Evolutionary conservation across 2,113 vertebrate species (phyloP), one percentile per base, ranked within the genome.

Genomic region (Anguilla rostrata): DNA sequence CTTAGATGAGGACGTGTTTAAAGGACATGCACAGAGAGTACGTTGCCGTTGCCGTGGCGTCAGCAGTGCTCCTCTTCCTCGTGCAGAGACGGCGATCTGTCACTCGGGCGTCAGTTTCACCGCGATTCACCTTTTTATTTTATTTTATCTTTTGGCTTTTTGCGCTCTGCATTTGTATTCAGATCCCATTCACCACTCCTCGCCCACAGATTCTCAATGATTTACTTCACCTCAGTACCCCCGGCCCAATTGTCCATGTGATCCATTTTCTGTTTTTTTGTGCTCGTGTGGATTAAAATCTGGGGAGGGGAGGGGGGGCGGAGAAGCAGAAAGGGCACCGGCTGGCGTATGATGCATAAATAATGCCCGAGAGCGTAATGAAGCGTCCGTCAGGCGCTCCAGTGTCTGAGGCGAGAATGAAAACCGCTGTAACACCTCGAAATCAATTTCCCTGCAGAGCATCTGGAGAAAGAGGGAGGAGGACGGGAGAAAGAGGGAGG

Each of bases 391-490:
- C 81, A 82, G 29, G 53, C 39, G 81, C 78, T 66, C 60, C 16
- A 87, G 83, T 83, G 79, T 87, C 79, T 80, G 82, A 78, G 57
- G 49, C 75, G 26, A 53, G n/a, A 78, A 83, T 78, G 86, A 53
- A 87, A 78, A 83, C 39, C 71, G 16, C 82, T 18, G 34, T 40
- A 84, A 82, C 43, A 15, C 83, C 39, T 39, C 83, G 11, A 16
- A 39, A 57, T 26, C 57, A 40, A 40, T 49, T 53, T 75, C 66
- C 81, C 46, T 82, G 56, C 66, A 43, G 34, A 83, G 46, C 80
- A 66, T 5, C 29, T 66, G 26, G 82, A 71, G 41, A 34, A n/a
- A 84, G 14, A 66, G 46, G 26, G 29, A 39, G 29, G 16, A 39
- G 39, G 75, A 53, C n/a, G n/a, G 26, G 82, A 71, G 41, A 34